Conservation (phyloP, 2,888 invertebrate species). For the Xestia c-nigrum region DNA sequence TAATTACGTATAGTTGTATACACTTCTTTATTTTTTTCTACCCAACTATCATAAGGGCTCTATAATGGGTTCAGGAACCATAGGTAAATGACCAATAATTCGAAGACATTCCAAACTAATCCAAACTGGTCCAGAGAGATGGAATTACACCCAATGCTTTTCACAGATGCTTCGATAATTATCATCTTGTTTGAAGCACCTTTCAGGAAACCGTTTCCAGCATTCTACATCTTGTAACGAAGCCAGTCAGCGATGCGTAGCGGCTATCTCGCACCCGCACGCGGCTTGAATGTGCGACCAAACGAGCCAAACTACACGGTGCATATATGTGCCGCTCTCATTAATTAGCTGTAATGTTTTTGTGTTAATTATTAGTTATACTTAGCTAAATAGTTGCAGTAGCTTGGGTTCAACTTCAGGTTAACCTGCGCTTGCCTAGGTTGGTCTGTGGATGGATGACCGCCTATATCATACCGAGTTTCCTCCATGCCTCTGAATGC, state of each 20-base stretch:
- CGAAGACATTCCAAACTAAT: not conserved
- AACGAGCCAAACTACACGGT: conserved; percentile 54
- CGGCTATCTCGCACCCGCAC: conserved; percentile 75
- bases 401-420: too few species aligned
- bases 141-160: not conserved
- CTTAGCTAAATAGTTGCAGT: not conserved
- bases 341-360: conserved; percentile 54
- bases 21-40: too few species aligned
- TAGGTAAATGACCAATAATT: too few species aligned
- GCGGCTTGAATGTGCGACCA: conserved; percentile 64
- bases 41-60: too few species aligned
- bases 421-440: too few species aligned
- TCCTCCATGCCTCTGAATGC: too few species aligned
- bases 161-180: not conserved
- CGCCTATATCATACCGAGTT: too few species aligned
- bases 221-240: conserved; percentile 10
- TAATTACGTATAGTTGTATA: too few species aligned
- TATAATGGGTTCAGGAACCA: too few species aligned
- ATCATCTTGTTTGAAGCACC: not conserved
- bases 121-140: not conserved
- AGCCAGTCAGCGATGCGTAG: conserved; percentile 66
- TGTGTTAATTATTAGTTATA: conserved; percentile 12
- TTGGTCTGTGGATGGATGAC: too few species aligned
- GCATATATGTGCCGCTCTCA: conserved; percentile 44
- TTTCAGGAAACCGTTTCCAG: conserved; percentile 32